These are phyloP conservation scores for Delia radicum DNA, from an alignment of 1,140 invertebrate genomes.

Conservation along the genomic window DNA sequence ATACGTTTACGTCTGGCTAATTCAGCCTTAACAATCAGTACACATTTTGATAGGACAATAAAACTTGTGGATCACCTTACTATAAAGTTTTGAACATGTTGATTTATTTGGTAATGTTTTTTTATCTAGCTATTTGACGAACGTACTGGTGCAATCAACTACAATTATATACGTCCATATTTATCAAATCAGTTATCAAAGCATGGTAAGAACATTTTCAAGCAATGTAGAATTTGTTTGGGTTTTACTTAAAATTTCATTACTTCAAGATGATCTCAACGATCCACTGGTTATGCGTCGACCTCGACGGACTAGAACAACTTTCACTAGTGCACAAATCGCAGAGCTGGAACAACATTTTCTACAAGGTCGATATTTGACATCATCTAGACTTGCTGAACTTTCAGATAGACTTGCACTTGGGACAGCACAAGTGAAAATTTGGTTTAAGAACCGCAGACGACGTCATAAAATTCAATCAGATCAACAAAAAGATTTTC, in stretches of 20 bases:
- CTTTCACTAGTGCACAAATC: slow-evolving; percentile 79
- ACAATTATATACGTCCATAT: slow-evolving; percentile 50
- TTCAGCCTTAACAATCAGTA: too few species aligned
- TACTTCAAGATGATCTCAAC: slow-evolving; percentile 43
- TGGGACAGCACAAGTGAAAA: slow-evolving; percentile 85
- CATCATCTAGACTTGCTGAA: slow-evolving; percentile 75
- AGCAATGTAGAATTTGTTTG: too few species aligned
- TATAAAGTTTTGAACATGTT: too few species aligned
- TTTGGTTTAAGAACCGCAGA: slow-evolving; percentile 68
- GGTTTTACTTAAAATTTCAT: too few species aligned
- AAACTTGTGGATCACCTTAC: too few species aligned
- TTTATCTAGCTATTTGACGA: slow-evolving; percentile 47
- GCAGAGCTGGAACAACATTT: slow-evolving; percentile 61
- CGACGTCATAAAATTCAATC: slow-evolving; percentile 50
- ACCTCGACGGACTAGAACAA: slow-evolving; percentile 64
- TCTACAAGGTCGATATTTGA: slow-evolving; percentile 73
- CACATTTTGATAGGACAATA: too few species aligned
- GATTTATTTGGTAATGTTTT: background rate
- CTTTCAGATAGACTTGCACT: slow-evolving; percentile 72
- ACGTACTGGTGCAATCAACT: slow-evolving; percentile 47
- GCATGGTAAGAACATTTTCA: slow-evolving; percentile 47
- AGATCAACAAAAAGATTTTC: slow-evolving; percentile 43
- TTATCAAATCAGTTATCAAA: slow-evolving; percentile 46
- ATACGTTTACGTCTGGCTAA: too few species aligned
- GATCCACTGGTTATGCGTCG: slow-evolving; percentile 48